A percentile compares a stretch with the other conserved stretches of the same genome.
Conservation (phyloP, 2,113 vertebrate species). For the Talpa occidentalis region DNA sequence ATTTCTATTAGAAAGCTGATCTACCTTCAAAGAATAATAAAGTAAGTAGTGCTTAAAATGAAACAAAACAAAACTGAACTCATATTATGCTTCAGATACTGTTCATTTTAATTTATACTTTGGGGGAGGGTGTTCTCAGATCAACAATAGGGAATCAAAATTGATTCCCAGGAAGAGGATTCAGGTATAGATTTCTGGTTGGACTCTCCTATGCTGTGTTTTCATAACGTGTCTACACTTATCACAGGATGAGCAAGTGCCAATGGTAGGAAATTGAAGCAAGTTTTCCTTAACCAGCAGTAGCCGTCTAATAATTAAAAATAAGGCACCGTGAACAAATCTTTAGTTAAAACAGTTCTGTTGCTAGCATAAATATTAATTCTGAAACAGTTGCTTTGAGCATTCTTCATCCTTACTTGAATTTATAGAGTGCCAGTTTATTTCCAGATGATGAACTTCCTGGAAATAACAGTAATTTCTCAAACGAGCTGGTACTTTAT, state of each 20-base stretch:
- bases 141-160: neutral
- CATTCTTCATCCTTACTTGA: neutral
- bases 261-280: neutral
- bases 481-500: neutral
- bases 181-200: neutral
- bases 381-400: neutral
- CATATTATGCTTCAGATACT: neutral
- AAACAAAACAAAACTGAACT: neutral
- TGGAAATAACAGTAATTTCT: slow-evolving; percentile 19
- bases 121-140: neutral
- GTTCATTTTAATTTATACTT: neutral
- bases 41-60: neutral
- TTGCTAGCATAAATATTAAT: slow-evolving; percentile 24
- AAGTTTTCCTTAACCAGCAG: neutral
- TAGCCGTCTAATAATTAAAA: neutral
- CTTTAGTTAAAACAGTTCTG: neutral
- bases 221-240: neutral
- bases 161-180: neutral
- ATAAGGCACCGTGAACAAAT: neutral
- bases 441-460: neutral
- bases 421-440: neutral
- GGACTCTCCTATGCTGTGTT: neutral
- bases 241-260: neutral
- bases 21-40: neutral
- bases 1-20: slow-evolving; percentile 8